Conservation (phyloP, 2,797 vertebrate species). For the Coregonus ussuriensis region DNA sequence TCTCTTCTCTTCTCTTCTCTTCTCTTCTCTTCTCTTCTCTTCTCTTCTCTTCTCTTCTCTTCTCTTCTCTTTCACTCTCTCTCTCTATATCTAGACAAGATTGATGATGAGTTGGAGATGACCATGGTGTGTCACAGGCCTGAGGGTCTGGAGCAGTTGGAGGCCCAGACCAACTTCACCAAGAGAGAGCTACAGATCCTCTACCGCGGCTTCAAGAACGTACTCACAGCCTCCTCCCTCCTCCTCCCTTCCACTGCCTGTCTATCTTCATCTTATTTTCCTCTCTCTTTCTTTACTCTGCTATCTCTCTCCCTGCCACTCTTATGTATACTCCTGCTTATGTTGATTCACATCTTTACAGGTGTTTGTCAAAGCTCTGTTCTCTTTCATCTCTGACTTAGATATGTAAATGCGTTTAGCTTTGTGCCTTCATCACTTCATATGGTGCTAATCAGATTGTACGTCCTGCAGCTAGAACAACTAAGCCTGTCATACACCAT, state of each 20-base stretch:
- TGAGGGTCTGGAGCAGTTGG: slow-evolving; percentile 85
- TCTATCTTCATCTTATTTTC: slow-evolving; percentile 22
- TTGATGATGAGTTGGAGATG: slow-evolving; percentile 89
- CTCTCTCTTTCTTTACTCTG: background rate
- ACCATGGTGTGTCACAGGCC: slow-evolving; percentile 85
- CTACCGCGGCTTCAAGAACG: slow-evolving; percentile 89
- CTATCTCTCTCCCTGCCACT: background rate
- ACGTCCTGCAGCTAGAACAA: slow-evolving; percentile 31
- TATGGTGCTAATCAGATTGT: slow-evolving; percentile 32
- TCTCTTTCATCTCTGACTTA: slow-evolving; percentile 22
- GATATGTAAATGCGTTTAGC: slow-evolving; percentile 26
- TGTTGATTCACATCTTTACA: background rate
- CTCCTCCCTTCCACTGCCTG: background rate
- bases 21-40: background rate
- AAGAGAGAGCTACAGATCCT: slow-evolving; percentile 87
- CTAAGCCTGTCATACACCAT: slow-evolving; percentile 36
- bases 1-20: too few relatives aligned
- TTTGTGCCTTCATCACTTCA: slow-evolving; percentile 14
- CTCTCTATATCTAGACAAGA: slow-evolving; percentile 74
- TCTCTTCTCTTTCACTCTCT: background rate
- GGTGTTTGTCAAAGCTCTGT: background rate
- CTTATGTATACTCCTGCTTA: background rate
- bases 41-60: background rate
- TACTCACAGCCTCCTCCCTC: slow-evolving; percentile 52
- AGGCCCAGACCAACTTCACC: slow-evolving; percentile 87